Evolutionary conservation across 1,140 invertebrate genomes (phyloP).

Genomic region (Saxidomus purpurata): DNA sequence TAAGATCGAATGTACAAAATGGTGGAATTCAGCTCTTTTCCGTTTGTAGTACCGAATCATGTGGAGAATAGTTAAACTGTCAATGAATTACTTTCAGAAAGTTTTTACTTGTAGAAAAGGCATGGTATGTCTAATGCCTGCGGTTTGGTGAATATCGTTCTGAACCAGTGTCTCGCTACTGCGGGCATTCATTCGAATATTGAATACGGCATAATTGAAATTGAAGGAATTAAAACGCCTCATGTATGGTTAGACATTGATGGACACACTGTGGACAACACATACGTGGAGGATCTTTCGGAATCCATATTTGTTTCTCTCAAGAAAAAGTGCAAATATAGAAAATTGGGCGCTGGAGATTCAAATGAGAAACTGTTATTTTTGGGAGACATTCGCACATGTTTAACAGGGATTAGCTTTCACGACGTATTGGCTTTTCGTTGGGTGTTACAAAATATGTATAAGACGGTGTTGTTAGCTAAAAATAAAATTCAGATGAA

Average conservation of each 20-base stretch:
- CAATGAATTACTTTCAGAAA: background rate
- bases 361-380: no score
- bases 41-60: background rate
- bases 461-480: background rate
- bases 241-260: background rate
- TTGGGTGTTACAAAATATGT: background rate
- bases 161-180: background rate
- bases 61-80: background rate
- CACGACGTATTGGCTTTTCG: no score
- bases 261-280: background rate
- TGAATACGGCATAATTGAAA: background rate
- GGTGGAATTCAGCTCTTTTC: background rate
- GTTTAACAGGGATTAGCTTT: background rate
- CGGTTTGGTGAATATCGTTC: background rate
- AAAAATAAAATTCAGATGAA: no score
- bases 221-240: background rate
- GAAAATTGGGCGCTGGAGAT: no score
- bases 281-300: background rate
- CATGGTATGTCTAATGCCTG: background rate
- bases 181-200: background rate
- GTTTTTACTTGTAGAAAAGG: constrained; percentile 2
- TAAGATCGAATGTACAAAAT: no score
- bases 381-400: background rate
- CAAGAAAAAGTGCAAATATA: background rate
- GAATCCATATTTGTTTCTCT: background rate